These are phyloP conservation scores for Bujurquina vittata DNA, from an alignment of 2,113 vertebrate genomes.

Conservation along the genomic window DNA sequence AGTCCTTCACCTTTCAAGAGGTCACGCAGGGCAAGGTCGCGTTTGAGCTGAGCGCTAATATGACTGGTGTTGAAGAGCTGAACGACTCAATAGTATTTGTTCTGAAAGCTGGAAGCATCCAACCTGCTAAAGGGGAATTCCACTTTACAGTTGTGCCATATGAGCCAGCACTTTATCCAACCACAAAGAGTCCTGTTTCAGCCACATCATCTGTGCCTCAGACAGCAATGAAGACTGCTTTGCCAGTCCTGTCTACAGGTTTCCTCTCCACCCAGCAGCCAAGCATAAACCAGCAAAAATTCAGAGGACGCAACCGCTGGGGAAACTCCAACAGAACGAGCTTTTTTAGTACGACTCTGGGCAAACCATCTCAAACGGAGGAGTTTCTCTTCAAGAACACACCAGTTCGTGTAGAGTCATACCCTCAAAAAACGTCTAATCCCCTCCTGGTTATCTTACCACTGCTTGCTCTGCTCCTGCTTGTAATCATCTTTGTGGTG, in stretches of 20 bases:
- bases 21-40: conserved; percentile 78
- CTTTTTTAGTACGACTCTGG: conserved; percentile 61
- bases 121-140: conserved; percentile 83
- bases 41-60: conserved; percentile 82
- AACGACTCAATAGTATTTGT: conserved; percentile 88
- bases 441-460: conserved; percentile 82
- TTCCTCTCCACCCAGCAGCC: conserved; percentile 55
- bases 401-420: conserved; percentile 68
- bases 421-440: conserved; percentile 72
- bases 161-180: conserved; percentile 66
- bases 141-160: conserved; percentile 82
- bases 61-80: conserved; percentile 80
- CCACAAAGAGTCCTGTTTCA: conserved; percentile 60
- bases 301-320: conserved; percentile 79
- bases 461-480: conserved; percentile 81
- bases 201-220: conserved; percentile 45
- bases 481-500: conserved; percentile 75
- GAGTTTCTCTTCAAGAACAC: conserved; percentile 71
- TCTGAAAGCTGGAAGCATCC: conserved; percentile 83
- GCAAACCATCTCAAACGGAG: conserved; percentile 60
- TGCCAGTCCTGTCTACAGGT: conserved; percentile 41
- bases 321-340: conserved; percentile 64
- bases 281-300: conserved; percentile 71
- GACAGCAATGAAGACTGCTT: conserved; percentile 37
- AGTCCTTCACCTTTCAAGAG: conserved; percentile 85